Evolutionary conservation across 2,113 vertebrate species (phyloP), one percentile per base, ranked within the genome.

Genomic region (Mola mola): DNA sequence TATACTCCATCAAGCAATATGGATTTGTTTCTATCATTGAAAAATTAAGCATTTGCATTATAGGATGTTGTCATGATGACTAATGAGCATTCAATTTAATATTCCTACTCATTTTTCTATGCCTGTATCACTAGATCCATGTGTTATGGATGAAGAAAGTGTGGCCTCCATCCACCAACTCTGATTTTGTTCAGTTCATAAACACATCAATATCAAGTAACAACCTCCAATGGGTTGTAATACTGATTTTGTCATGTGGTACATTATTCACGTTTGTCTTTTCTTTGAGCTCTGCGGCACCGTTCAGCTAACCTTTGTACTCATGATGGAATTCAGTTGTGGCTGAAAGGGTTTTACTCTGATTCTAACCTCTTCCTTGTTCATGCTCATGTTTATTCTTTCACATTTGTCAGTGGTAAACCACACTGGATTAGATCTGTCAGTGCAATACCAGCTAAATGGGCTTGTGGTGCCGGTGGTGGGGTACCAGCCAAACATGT

Each of bases 401-500:
- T 52, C 21, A 10, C 83, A 76, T 81, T 84, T 75, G 75, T 78
- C 79, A 64, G 86, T 50, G 78, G 83, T 82, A 70, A 79, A 48
- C 86, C 81, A 67, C 79, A 72, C 47, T 79, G 64, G 72, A 83
- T 75, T 68, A 47, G 74, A 74, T 70, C 71, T 82, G 86, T 86
- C 73, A 75, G 41, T 68, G 60, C 49, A 31, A 17, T 70, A 65
- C 75, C 69, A 78, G 59, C 64, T 52, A 22, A 76, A 50, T 71
- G 67, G 66, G 65, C 58, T 68, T 80, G 73, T 43, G 82, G 72
- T 79, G 66, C 43, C 5, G 61, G 42, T 49, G 53, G 63, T 53
- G 56, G 69, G 55, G 55, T 71, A 65, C 66, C 77, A 75, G 49
- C 76, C 46, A 67, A 76, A 75, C 76, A 82, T 61, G 8, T 65